These are phyloP conservation scores for Oryctes rhinoceros DNA, from an alignment of 1,140 invertebrate genomes.

Conservation along the genomic window DNA sequence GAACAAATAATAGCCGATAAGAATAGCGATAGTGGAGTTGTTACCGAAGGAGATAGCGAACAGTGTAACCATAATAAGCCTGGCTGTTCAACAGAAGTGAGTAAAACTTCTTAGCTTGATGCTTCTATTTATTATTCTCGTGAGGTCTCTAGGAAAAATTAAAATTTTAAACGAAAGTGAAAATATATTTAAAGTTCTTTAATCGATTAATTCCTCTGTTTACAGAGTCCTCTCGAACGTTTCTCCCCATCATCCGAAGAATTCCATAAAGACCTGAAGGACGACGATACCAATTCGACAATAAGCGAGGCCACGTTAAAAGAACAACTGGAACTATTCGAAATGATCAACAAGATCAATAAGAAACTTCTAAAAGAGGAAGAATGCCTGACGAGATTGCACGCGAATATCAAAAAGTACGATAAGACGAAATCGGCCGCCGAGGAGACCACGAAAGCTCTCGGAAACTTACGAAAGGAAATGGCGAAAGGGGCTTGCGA, in stretches of 20 bases:
- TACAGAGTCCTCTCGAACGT: conserved; percentile 63
- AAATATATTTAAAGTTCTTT: too few relatives aligned
- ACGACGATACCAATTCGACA: conserved; percentile 60
- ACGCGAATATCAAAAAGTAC: conserved; percentile 72
- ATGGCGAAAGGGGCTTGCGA: conserved; percentile 69
- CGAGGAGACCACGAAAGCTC: conserved; percentile 64
- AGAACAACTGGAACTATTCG: conserved; percentile 72
- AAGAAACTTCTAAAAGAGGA: conserved; percentile 76
- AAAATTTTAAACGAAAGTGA: too few relatives aligned
- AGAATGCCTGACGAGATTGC: conserved; percentile 71
- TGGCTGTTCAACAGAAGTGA: conserved; percentile 54
- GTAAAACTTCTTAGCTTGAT: too few relatives aligned
- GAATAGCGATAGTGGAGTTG: conserved; percentile 68
- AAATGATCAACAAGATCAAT: conserved; percentile 76
- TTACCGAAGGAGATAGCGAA: conserved; percentile 61
- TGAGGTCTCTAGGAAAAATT: too few relatives aligned
- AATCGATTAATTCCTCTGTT: not conserved
- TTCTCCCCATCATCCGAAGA: conserved; percentile 66
- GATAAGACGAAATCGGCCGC: conserved; percentile 67
- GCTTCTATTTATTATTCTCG: too few relatives aligned
- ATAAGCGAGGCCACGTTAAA: conserved; percentile 59
- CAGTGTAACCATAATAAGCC: conserved; percentile 56
- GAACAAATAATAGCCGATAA: conserved; percentile 58
- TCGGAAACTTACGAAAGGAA: conserved; percentile 65
- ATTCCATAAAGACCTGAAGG: conserved; percentile 64